Conservation (phyloP, 2,113 vertebrate genomes). For the Brienomyrus brachyistius region DNA sequence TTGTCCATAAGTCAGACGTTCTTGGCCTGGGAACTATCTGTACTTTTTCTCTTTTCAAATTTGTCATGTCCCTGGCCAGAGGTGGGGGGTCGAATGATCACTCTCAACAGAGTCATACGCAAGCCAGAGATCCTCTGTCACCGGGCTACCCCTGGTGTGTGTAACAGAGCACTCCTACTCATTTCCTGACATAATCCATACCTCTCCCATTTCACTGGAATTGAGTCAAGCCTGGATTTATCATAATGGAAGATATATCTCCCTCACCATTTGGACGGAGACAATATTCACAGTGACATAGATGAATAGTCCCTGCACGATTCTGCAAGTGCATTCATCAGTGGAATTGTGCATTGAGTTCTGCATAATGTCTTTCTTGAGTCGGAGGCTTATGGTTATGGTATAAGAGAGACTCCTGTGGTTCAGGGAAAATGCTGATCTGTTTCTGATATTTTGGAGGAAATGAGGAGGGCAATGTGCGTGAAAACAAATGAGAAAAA, state of each 20-base stretch:
- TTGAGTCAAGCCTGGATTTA: conserved; percentile 1
- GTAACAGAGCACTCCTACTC: background rate
- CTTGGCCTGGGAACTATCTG: background rate
- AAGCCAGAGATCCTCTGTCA: background rate
- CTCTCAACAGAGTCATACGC: background rate
- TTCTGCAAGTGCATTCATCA: background rate
- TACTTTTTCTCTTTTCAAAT: background rate
- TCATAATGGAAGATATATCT: background rate
- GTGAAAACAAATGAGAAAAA: background rate
- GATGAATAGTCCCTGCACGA: background rate
- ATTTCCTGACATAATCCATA: background rate
- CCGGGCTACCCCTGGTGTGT: background rate
- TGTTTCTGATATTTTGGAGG: background rate
- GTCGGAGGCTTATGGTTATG: background rate
- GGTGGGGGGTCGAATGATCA: background rate
- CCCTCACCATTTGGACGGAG: background rate
- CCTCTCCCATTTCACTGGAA: background rate
- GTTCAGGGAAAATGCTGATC: background rate
- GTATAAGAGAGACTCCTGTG: background rate
- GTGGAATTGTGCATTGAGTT: background rate
- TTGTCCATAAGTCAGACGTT: background rate
- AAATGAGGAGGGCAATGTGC: background rate
- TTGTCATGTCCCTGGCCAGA: background rate
- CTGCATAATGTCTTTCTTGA: background rate
- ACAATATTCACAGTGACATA: background rate